Evolutionary conservation across 1,140 invertebrate species (phyloP).

Genomic region (Brachionus asplanchnoidis): DNA sequence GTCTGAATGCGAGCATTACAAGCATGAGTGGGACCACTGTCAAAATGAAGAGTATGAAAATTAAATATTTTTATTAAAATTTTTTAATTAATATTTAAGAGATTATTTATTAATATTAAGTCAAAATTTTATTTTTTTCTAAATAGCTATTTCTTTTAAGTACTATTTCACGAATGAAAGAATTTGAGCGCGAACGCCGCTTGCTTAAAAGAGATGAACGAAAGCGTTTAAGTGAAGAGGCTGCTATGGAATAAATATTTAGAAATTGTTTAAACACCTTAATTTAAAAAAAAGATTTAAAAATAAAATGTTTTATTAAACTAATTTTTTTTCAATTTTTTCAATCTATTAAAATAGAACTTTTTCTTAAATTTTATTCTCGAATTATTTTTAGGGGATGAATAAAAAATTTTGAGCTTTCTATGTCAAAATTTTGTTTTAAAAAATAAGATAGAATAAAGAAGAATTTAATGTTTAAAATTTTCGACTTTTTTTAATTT

Average conservation of each 20-base stretch:
- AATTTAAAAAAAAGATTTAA: not conserved
- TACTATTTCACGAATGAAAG: conserved; percentile 31
- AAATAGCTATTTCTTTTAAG: not conserved
- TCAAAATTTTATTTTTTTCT: not conserved
- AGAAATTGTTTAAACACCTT: not conserved
- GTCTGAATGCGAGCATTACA: conserved; percentile 31
- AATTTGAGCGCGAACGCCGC: conserved; percentile 22
- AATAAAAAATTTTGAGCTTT: no score
- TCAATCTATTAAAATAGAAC: not conserved
- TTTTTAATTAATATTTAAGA: not conserved
- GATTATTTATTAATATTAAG: not conserved
- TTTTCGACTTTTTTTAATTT: no score
- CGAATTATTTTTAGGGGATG: not conserved
- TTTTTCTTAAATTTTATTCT: no score
- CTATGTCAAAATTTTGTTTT: no score
- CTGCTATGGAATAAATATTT: not conserved
- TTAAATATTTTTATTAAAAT: no score
- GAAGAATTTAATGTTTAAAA: no score
- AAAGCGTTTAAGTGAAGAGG: conserved; percentile 17
- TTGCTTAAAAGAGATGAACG: conserved; percentile 23
- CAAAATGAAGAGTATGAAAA: conserved; percentile 37
- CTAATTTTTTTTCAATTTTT: not conserved
- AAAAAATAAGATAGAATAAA: no score
- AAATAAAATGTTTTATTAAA: not conserved
- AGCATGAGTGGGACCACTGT: conserved; percentile 41